Evolutionary conservation across 2,113 vertebrate species (phyloP).

Genomic region (Oryzias celebensis): DNA sequence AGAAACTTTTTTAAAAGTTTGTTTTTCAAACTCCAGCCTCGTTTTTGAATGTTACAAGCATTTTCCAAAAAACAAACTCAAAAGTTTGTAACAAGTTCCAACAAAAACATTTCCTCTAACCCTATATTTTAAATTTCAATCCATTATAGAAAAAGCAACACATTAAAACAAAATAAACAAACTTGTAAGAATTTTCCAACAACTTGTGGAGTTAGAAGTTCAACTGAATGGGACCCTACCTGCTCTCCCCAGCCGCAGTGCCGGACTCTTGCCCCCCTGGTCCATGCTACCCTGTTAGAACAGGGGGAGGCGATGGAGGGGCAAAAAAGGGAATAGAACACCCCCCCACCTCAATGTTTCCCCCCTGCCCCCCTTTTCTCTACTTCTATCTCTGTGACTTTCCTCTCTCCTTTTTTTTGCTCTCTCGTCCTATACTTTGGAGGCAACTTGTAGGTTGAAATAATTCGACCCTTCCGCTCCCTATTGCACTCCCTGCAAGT

Average conservation of each 20-base stretch:
- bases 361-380: constrained; percentile 45
- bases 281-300: constrained; percentile 84
- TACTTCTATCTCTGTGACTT: constrained; percentile 23
- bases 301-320: constrained; percentile 62
- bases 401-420: constrained; percentile 11
- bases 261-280: constrained; percentile 84
- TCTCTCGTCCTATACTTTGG: constrained; percentile 74
- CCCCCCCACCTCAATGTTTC: constrained; percentile 45
- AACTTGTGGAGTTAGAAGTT: constrained; percentile 1
- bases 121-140: too few species aligned
- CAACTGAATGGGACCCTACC: constrained; percentile 79
- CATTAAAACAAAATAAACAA: background rate
- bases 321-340: constrained; percentile 65
- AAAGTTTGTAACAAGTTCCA: too few species aligned
- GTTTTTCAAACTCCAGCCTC: too few species aligned
- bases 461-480: constrained; percentile 99
- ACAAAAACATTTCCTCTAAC: too few species aligned
- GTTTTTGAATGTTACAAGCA: too few species aligned
- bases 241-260: constrained; percentile 87
- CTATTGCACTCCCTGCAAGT: constrained; percentile 92
- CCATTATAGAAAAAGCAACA: too few species aligned
- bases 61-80: too few species aligned
- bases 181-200: background rate
- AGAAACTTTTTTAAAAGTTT: too few species aligned
- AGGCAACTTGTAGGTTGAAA: constrained; percentile 86